Base-by-base conservation (phyloP, 2,113 vertebrate species). In the Otocyon megalotis region DNA sequence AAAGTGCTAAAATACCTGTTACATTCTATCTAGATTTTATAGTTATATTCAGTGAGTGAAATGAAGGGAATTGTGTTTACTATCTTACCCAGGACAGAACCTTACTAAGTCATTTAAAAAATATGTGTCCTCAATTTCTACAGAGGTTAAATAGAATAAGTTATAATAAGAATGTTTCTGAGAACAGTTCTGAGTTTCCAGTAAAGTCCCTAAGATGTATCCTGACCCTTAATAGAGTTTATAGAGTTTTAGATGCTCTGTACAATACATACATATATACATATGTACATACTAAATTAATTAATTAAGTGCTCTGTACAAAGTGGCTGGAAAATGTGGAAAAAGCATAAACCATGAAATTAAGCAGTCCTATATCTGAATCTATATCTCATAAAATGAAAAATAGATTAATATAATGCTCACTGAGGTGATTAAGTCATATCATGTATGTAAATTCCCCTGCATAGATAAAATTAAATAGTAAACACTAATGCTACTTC, bases 1-100 rank as follows among this genome's bases (percentile, higher is more conserved):
- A 74, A 60, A 83, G 67, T 72, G 30, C 35, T 90, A 88, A 97
- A 84, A 69, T 79, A 83, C 43, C 60, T 92, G 5, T 37, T 80
- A 35, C 17, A n/a, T 93, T 62, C 37, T 30, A 14, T 90, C 50
- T 69, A 67, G 74, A 74, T 74, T 83, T 96, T 89, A 83, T 32
- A 84, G 60, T 8, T 37, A 17, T 2, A 54, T 67, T 77, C 9
- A 74, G 16, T 69, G n/a, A 32, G 11, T 74, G 69, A 93, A 83
- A 90, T 7, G 74, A 50, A 85, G 8, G 67, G 16, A 94, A 94
- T 43, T 37, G 3, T 79, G 82, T 43, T 79, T 88, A 43, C 43
- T 43, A 43, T 89, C 30, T 53, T 72, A 37, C 60, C 26, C 50
- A 87, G 63, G 77, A 90, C 26, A 60, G 63, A 80, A 80, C 32